phyloP scores from a whole-genome alignment of 2,113 vertebrate genomes.

The Chionodraco myersi region DNA sequence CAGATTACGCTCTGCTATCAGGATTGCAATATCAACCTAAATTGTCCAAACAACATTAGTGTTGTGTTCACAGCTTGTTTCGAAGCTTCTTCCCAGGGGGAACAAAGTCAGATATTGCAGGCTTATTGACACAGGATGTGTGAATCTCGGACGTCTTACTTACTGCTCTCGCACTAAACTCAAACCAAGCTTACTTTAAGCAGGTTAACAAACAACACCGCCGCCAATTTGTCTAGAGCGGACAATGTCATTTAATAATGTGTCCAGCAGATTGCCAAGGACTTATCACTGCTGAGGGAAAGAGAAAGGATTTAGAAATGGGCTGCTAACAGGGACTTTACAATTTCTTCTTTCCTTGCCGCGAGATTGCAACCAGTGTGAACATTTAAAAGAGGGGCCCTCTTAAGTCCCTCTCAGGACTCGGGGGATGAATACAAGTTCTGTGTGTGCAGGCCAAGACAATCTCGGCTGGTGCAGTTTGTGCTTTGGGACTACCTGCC shows the following conservation, averaged over 20 bases:
- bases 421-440: conserved; percentile 38
- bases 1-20: neutral
- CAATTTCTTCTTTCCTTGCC: conserved; percentile 1
- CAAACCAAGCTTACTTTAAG: neutral
- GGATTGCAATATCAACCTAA: neutral
- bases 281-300: neutral
- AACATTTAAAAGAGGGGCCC: conserved; percentile 27
- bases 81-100: neutral
- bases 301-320: neutral
- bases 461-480: conserved; percentile 16
- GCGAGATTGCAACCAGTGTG: conserved; percentile 27
- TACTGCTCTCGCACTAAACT: neutral
- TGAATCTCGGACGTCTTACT: neutral
- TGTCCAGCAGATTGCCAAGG: neutral
- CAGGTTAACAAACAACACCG: neutral
- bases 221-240: neutral
- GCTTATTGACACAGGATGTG: neutral
- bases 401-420: conserved; percentile 22
- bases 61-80: neutral
- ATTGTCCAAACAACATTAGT: too few species aligned
- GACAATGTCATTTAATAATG: neutral
- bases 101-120: neutral
- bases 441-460: conserved; percentile 35
- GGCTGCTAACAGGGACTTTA: conserved; percentile 6
- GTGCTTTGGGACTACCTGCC: conserved; percentile 48